These are phyloP conservation scores for Coracias cyanogaster DNA, from an alignment of 2,797 vertebrate genomes.

Conservation along the genomic window DNA sequence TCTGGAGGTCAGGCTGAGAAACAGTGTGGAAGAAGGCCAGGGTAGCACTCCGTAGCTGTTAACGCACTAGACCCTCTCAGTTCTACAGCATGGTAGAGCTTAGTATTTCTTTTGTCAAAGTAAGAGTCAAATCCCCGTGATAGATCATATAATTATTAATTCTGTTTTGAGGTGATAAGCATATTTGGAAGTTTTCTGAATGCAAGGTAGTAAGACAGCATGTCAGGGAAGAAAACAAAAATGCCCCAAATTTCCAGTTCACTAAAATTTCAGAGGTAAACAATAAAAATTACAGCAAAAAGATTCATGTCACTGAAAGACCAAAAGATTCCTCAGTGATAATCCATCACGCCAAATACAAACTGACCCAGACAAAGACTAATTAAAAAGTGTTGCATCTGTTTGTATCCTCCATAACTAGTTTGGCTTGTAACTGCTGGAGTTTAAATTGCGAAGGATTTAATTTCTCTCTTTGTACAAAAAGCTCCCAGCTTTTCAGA, in stretches of 20 bases:
- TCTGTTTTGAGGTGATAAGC: background rate
- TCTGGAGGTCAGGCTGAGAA: background rate
- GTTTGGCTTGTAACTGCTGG: background rate
- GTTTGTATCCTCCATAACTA: background rate
- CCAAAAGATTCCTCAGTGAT: background rate
- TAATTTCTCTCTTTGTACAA: background rate
- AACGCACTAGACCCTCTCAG: background rate
- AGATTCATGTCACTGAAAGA: background rate
- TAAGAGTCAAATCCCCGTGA: background rate
- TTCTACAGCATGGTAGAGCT: background rate
- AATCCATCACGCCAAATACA: background rate
- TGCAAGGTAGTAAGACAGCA: background rate
- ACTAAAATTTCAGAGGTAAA: background rate
- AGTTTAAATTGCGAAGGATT: background rate
- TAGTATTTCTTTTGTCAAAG: background rate
- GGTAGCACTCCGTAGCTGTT: background rate
- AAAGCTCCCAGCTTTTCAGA: background rate
- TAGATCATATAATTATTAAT: background rate
- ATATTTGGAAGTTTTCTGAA: background rate
- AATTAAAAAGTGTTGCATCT: background rate
- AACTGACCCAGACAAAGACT: background rate
- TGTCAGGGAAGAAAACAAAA: background rate
- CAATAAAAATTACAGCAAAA: background rate
- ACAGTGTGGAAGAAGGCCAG: background rate
- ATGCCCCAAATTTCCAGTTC: background rate